Conservation (phyloP, 2,888 invertebrate genomes). For the Phortica okadai region DNA sequence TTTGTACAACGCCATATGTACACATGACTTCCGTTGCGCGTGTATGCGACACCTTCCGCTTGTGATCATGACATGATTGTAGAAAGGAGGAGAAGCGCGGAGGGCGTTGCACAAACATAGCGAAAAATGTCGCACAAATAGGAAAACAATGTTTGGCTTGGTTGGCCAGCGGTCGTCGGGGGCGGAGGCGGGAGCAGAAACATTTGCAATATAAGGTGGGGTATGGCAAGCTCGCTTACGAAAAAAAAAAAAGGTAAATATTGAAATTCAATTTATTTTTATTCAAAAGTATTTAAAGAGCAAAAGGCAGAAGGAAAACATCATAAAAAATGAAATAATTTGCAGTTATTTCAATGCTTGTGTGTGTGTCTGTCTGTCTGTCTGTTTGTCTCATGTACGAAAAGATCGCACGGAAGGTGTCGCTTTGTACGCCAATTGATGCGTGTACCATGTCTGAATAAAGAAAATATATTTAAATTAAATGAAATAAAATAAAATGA, state of each 20-base stretch:
- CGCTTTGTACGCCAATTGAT: conserved; percentile 19
- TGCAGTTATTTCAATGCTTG: neutral
- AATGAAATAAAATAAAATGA: conserved; percentile 13
- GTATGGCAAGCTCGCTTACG: neutral
- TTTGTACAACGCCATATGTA: conserved; percentile 64
- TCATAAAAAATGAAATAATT: conserved; percentile 13
- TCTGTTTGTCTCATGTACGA: neutral
- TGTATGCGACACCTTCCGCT: conserved; percentile 61
- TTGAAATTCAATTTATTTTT: conserved; percentile 44
- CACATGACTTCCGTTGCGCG: conserved; percentile 70
- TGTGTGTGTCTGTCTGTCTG: conserved; percentile 29
- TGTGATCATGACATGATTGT: conserved; percentile 18
- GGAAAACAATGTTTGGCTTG: neutral
- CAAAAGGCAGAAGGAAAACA: neutral
- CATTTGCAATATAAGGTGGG: neutral
- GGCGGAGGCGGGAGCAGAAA: neutral
- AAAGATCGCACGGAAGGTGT: conserved; percentile 41
- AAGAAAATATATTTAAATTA: neutral
- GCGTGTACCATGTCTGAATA: neutral
- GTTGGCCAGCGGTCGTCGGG: neutral
- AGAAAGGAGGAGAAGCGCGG: neutral
- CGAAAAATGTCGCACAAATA: conserved; percentile 26
- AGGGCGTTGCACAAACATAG: conserved; percentile 8
- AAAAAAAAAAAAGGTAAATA: conserved; percentile 46
- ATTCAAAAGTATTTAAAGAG: neutral